Conservation (phyloP, 2,888 invertebrate genomes). For the Hypomecis atomaria region DNA sequence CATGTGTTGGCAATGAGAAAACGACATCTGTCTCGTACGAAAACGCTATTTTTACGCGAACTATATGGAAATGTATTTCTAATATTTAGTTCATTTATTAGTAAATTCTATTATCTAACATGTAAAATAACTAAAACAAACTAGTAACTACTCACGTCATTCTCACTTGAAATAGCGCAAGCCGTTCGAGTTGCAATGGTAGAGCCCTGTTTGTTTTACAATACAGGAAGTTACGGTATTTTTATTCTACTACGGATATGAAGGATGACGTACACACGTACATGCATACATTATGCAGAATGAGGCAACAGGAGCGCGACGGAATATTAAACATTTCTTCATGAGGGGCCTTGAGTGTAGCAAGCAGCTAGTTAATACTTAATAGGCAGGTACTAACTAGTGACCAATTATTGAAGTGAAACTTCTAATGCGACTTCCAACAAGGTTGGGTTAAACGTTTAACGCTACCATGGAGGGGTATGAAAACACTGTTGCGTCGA, state of each 20-base stretch:
- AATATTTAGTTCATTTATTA: too few relatives aligned
- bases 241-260: slow-evolving; percentile 33
- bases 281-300: slow-evolving; percentile 20
- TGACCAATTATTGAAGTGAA: too few relatives aligned
- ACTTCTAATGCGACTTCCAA: too few relatives aligned
- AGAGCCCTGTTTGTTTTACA: slow-evolving; percentile 36
- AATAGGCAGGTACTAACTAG: background rate
- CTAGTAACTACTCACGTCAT: background rate
- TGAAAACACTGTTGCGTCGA: too few relatives aligned
- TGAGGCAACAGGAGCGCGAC: slow-evolving; percentile 1
- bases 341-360: background rate
- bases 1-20: too few relatives aligned
- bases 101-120: too few relatives aligned
- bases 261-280: slow-evolving; percentile 18
- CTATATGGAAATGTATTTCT: too few relatives aligned
- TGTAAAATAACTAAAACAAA: too few relatives aligned
- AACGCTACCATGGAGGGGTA: too few relatives aligned
- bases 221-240: slow-evolving; percentile 41
- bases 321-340: slow-evolving; percentile 1
- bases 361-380: background rate
- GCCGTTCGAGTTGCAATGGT: slow-evolving; percentile 35
- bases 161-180: background rate
- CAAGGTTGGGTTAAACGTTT: too few relatives aligned
- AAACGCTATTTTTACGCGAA: too few relatives aligned
- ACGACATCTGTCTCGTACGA: too few relatives aligned